Base-by-base conservation (phyloP, 2,888 invertebrate species). In the Lasioglossum malachurum region DNA sequence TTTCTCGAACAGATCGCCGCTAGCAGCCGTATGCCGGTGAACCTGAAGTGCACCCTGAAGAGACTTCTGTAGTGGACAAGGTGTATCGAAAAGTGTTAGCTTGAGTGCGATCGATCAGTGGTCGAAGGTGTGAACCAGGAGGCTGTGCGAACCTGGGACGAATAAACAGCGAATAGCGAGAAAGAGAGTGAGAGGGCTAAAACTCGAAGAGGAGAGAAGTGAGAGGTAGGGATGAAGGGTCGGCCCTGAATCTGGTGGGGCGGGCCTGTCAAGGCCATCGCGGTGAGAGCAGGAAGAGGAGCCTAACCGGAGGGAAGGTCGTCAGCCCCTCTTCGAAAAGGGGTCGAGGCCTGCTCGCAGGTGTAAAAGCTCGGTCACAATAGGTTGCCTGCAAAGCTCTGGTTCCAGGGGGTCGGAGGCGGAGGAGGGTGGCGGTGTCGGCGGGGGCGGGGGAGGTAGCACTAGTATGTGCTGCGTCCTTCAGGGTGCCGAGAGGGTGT, bases 381-480 rank as follows among this genome's bases (percentile, higher is more conserved):
- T 94, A 94, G 94, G 94, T 94, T 94, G 94, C 94, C 94, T 94
- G 92, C 94, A 94, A 93, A 94, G 94, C 90, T 92, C 91, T 87
- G 93, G 93, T 91, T 92, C 91, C 90, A 91, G 94, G 93, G 94
- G 93, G 90, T 89, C 89, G 90, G 89, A 89, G 93, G 91, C 88
- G 91, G 91, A 86, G 87, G 92, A 88, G 89, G 88, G 87, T 86
- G 90, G 87, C 83, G 89, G 78, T 76, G 77, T 87, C 87, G 91
- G 88, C 75, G 91, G 88, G 19, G 80, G 82, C 53, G 92, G 89
- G 78, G 92, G 91, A 82, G 90, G 92, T 87, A 90, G 93, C 90
- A 89, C 93, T 83, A 94, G 92, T 84, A 94, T 94, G 94, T 94
- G 94, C 93, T 94, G 94, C 93, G 94, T 94, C 90, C 93, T 94